Evolutionary conservation across 2,113 vertebrate genomes (phyloP).

Genomic region (Istiophorus platypterus): DNA sequence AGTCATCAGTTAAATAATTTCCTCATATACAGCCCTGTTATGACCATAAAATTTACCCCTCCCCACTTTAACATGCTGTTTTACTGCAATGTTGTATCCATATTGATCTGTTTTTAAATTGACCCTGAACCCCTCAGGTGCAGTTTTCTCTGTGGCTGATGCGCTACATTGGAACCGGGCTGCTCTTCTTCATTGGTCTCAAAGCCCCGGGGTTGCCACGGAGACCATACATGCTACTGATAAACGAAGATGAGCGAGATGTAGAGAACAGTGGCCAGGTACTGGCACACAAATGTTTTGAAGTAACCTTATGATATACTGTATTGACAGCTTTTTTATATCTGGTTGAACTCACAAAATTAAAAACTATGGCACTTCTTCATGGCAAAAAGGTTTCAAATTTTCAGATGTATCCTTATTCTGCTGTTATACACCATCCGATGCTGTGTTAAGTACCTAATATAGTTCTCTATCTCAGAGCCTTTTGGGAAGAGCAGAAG

Average conservation of each 20-base stretch:
- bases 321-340: not conserved
- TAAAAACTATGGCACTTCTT: not conserved
- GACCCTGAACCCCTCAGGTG: slow-evolving; percentile 59
- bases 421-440: not conserved
- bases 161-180: slow-evolving; percentile 87
- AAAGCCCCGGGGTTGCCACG: slow-evolving; percentile 91
- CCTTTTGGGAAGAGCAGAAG: slow-evolving; percentile 71
- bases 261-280: slow-evolving; percentile 88
- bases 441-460: not conserved
- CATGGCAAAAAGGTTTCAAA: no score
- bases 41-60: not conserved
- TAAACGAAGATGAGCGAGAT: slow-evolving; percentile 93
- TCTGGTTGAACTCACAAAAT: not conserved
- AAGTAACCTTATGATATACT: not conserved
- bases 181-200: slow-evolving; percentile 91
- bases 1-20: not conserved
- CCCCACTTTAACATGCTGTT: not conserved
- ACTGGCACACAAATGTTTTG: not conserved
- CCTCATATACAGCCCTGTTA: not conserved
- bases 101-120: slow-evolving; percentile 48
- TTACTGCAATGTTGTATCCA: not conserved
- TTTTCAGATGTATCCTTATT: no score
- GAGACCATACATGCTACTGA: slow-evolving; percentile 89
- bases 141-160: slow-evolving; percentile 85
- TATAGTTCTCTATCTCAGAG: slow-evolving; percentile 55